Evolutionary conservation across 2,797 vertebrate genomes (phyloP), one percentile per base, ranked within the genome.

Genomic region (Enteromius fasciolatus): DNA sequence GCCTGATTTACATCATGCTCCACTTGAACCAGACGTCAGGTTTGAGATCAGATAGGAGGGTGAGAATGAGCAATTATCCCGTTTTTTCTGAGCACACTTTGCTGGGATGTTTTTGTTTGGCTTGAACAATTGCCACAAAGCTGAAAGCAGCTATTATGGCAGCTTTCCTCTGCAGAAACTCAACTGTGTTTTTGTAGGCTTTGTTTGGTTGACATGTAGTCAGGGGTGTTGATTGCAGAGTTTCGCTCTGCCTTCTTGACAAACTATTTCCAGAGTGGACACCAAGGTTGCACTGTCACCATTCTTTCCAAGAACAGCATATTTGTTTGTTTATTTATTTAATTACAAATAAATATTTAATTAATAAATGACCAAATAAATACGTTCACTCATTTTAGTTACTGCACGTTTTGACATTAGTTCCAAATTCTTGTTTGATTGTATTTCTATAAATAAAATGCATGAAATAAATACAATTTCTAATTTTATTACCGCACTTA

Each of bases 191-290:
- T 86, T 48, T 75, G 72, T 67, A 64, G 78, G 31, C 59, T 79
- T 69, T 59, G 11, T 36, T 79, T 84, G 86, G 81, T 86, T 87
- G 73, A 80, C 76, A 78, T 15, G 25, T 31, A 82, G 78, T 67
- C 78, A 74, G 14, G 44, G 54, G 54, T 61, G 57, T 66, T 67
- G 10, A 52, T 52, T 64, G 64, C 66, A 7, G 23, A 64, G 73
- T 82, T 82, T 73, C 50, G 36, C 50, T 84, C 20, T 63, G 54
- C 25, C 14, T 72, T 31, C 4, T 23, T 39, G 14, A 73, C 28
- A 73, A 81, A 74, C 41, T 18, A 23, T 61, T 72, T 80, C 11
- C 1, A 44, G 3, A 48, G 7, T 36, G 14, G 59, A 63, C 59
- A 63, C 5, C 25, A 31, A 63, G 25, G 59, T 63, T 17, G 33